phyloP scores from a whole-genome alignment of 2,888 invertebrate genomes.

The Aphidoletes aphidimyza region DNA sequence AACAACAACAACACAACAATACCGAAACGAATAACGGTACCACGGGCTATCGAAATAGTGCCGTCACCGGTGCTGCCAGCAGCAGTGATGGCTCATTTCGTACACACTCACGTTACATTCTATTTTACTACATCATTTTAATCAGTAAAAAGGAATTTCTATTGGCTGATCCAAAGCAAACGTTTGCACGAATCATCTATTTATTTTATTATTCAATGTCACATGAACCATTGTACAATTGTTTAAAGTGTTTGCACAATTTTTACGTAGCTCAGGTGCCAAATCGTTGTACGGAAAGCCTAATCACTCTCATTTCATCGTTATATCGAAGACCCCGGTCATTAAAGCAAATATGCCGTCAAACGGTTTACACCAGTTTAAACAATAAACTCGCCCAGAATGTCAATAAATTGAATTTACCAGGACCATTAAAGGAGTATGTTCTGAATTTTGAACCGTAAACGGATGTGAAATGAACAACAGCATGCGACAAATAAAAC shows the following conservation, averaged over 20 bases:
- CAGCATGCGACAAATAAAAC: too few species aligned
- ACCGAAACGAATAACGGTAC: not conserved
- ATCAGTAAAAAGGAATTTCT: constrained; percentile 75
- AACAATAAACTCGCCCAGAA: constrained; percentile 73
- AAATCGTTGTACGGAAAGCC: constrained; percentile 72
- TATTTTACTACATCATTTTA: constrained; percentile 78
- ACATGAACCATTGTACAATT: constrained; percentile 75
- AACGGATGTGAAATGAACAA: too few species aligned
- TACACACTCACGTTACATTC: constrained; percentile 69
- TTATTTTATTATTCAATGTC: constrained; percentile 76
- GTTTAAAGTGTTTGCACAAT: constrained; percentile 75
- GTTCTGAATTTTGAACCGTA: constrained; percentile 73
- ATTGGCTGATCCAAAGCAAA: constrained; percentile 71
- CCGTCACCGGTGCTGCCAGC: not conserved
- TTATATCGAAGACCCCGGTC: constrained; percentile 75
- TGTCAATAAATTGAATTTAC: constrained; percentile 75
- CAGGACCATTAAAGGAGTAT: constrained; percentile 75
- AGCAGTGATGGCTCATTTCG: constrained; percentile 64
- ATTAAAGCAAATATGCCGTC: constrained; percentile 78
- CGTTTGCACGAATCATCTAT: constrained; percentile 74
- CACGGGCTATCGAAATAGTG: constrained; percentile 23
- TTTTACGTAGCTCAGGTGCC: constrained; percentile 74
- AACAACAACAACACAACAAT: not conserved
- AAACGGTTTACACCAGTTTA: constrained; percentile 75
- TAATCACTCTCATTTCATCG: constrained; percentile 72